Conservation (phyloP, 2,888 invertebrate genomes). For the Clunio marinus region DNA sequence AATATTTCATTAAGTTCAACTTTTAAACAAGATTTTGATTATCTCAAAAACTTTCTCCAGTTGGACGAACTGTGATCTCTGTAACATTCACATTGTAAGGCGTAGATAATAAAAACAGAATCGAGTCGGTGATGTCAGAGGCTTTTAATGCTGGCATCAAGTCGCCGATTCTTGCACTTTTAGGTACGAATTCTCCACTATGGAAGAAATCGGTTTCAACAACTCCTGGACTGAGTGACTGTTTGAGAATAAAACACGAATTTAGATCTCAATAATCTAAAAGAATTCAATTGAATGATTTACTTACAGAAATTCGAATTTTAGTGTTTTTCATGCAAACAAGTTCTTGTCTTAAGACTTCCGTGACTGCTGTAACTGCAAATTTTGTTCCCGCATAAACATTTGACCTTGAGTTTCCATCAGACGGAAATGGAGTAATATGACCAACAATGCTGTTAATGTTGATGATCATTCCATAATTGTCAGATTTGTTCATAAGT, state of each 20-base stretch:
- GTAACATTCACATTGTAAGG: neutral
- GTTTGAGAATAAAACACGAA: no score
- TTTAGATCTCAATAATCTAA: neutral
- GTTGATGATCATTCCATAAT: constrained; percentile 8
- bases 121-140: neutral
- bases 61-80: neutral
- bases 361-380: constrained; percentile 56
- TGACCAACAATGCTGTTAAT: constrained; percentile 8
- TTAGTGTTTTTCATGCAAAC: neutral
- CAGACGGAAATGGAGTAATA: neutral
- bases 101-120: neutral
- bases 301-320: neutral
- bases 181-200: neutral
- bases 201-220: constrained; percentile 6
- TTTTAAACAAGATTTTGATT: no score
- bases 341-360: constrained; percentile 57
- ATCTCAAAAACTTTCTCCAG: neutral
- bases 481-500: neutral
- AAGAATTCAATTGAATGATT: neutral
- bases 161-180: neutral
- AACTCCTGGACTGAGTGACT: neutral
- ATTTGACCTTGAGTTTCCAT: constrained; percentile 41
- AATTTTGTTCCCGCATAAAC: constrained; percentile 59
- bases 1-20: no score
- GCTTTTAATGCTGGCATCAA: neutral